phyloP scores from a whole-genome alignment of 2,797 vertebrate species.

The Anas acuta region DNA sequence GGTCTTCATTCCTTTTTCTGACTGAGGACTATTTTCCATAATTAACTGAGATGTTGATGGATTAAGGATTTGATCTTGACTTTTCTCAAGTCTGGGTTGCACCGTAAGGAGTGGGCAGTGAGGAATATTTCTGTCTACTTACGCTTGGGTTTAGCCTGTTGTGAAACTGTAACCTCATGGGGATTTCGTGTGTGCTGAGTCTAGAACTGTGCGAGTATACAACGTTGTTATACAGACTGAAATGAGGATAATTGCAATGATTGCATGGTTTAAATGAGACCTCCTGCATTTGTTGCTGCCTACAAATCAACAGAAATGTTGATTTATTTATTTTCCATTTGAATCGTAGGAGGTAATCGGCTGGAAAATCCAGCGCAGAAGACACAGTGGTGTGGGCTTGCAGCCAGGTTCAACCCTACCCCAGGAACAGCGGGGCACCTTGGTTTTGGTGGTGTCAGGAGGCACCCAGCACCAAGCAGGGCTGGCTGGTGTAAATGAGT shows the following conservation, averaged over 20 bases:
- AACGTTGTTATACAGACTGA: background rate
- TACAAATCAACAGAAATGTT: background rate
- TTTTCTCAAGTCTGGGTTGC: background rate
- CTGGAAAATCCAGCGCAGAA: background rate
- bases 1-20: background rate
- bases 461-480: conserved; percentile 12
- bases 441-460: conserved; percentile 27
- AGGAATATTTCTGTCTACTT: background rate
- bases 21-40: background rate
- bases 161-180: background rate
- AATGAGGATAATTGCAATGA: background rate
- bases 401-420: conserved; percentile 15
- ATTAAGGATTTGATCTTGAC: background rate
- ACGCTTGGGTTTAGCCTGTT: background rate
- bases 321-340: background rate
- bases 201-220: background rate
- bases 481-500: conserved; percentile 19
- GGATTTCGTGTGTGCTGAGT: background rate
- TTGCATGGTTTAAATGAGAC: background rate
- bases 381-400: background rate
- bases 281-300: accelerated
- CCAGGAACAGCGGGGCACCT: background rate
- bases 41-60: background rate
- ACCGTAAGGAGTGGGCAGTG: background rate
- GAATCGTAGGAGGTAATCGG: background rate